phyloP scores from a whole-genome alignment of 2,113 vertebrate genomes.

The Zosterops lateralis region DNA sequence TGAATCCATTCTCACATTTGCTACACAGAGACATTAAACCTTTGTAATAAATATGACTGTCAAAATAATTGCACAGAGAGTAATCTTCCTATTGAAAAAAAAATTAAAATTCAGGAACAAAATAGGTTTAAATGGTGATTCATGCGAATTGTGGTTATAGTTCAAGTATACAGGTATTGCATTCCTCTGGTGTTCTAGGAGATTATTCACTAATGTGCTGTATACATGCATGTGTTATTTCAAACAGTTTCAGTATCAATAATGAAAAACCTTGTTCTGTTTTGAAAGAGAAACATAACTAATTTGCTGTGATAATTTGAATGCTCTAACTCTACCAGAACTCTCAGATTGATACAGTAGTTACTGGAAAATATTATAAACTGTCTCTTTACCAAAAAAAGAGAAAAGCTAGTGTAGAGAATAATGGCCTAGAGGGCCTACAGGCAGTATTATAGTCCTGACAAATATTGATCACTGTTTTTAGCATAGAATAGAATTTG shows the following conservation, averaged over 20 bases:
- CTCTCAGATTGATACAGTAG: neutral
- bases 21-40: neutral
- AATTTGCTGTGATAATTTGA: constrained; percentile 5
- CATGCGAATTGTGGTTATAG: neutral
- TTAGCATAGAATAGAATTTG: constrained; percentile 38
- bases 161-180: neutral
- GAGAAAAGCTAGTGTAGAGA: neutral
- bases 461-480: constrained; percentile 44
- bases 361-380: constrained; percentile 32
- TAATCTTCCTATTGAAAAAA: neutral
- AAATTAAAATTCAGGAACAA: neutral
- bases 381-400: constrained; percentile 34
- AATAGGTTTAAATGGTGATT: neutral
- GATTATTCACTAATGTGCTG: neutral
- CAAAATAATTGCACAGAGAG: neutral
- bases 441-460: constrained; percentile 13
- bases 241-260: neutral
- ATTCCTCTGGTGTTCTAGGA: neutral
- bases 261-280: neutral
- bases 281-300: neutral
- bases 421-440: neutral
- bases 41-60: neutral
- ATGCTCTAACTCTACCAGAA: neutral
- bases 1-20: neutral
- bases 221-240: neutral